These are phyloP conservation scores for Cichlasoma orientale DNA, from an alignment of 2,797 vertebrate species.

Conservation along the genomic window DNA sequence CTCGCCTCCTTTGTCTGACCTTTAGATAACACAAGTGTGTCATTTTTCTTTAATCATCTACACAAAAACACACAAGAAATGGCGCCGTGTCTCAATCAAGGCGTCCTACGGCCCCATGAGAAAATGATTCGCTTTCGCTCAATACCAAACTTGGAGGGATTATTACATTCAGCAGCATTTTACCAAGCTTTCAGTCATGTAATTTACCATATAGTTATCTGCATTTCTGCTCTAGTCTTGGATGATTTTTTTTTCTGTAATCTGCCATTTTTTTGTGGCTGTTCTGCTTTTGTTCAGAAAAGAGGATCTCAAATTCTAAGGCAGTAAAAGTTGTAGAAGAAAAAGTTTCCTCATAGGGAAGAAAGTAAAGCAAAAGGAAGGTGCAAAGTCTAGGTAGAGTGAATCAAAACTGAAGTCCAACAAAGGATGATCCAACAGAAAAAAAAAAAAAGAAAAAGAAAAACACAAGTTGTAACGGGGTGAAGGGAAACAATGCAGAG, in stretches of 20 bases:
- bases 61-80: constrained; percentile 59
- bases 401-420: background rate
- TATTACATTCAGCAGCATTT: constrained; percentile 3
- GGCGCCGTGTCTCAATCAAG: constrained; percentile 47
- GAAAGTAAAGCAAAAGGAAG: background rate
- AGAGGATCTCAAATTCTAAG: background rate
- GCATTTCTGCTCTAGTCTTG: background rate
- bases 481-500: background rate
- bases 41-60: constrained; percentile 69
- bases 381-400: background rate
- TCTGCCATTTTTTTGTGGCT: background rate
- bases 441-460: background rate
- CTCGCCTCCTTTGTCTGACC: constrained; percentile 64
- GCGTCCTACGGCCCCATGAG: constrained; percentile 3
- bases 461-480: background rate
- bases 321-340: background rate
- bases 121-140: constrained; percentile 33
- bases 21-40: constrained; percentile 75
- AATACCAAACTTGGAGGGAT: background rate
- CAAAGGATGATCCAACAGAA: too few relatives aligned
- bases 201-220: constrained; percentile 16
- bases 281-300: background rate
- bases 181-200: background rate
- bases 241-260: background rate
- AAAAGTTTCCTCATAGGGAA: background rate